phyloP scores from a whole-genome alignment of 2,888 invertebrate species.

The Byasa hedistus region DNA sequence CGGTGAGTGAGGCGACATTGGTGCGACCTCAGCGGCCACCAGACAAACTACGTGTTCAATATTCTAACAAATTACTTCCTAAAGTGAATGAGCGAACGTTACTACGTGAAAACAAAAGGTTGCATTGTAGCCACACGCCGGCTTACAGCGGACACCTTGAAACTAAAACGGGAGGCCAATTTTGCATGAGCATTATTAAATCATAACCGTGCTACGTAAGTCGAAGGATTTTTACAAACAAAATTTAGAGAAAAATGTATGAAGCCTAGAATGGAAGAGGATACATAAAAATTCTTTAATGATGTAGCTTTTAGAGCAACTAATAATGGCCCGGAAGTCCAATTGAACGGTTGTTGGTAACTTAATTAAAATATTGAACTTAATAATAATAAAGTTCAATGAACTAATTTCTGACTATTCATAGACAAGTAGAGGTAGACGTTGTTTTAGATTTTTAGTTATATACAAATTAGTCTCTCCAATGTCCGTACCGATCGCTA shows the following conservation, averaged over 20 bases:
- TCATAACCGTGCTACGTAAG: background rate
- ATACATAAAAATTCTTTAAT: constrained; percentile 4
- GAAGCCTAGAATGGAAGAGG: background rate
- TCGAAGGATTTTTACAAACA: background rate
- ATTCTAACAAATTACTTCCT: constrained; percentile 72
- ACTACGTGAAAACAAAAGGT: constrained; percentile 52
- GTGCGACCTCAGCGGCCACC: constrained; percentile 61
- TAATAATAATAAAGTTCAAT: too few relatives aligned
- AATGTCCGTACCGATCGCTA: too few relatives aligned
- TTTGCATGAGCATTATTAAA: constrained; percentile 12
- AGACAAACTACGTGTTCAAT: constrained; percentile 67
- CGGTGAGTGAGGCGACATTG: constrained; percentile 60
- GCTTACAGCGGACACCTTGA: constrained; percentile 33
- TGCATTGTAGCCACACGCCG: constrained; percentile 38
- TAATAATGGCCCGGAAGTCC: constrained; percentile 11
- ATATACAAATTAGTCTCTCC: too few relatives aligned
- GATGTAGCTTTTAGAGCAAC: background rate
- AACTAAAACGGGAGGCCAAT: constrained; percentile 24
- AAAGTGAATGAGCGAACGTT: constrained; percentile 50
- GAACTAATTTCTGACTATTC: too few relatives aligned
- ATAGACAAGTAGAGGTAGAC: too few relatives aligned
- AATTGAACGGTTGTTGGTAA: constrained; percentile 1
- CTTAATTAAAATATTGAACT: background rate
- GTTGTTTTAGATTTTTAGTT: too few relatives aligned
- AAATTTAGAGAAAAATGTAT: background rate